Percentiles rank a stretch among this genome's conserved stretches.
phyloP scores from a whole-genome alignment of 2,113 vertebrate genomes.

The Mus pahari region DNA sequence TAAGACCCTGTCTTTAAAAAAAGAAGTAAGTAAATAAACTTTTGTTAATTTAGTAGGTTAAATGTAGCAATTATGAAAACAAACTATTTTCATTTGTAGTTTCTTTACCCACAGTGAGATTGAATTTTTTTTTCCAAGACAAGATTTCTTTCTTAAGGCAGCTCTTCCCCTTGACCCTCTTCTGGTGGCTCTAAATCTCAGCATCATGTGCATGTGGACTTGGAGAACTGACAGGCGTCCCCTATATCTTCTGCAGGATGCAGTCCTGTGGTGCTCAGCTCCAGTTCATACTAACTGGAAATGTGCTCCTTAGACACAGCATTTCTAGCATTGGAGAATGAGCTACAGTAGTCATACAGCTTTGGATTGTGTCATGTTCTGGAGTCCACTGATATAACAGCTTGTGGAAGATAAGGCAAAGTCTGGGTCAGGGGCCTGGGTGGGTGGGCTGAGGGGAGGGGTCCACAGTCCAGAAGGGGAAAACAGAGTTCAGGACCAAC shows the following conservation, averaged over 20 bases:
- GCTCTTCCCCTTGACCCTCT: neutral
- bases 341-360: neutral
- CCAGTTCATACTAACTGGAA: neutral
- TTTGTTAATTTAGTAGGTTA: constrained; percentile 28
- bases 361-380: neutral
- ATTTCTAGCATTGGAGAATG: neutral
- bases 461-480: too few species aligned
- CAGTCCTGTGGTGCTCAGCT: neutral
- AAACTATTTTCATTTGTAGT: constrained; percentile 41
- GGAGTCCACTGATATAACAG: too few species aligned
- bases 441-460: too few species aligned
- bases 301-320: neutral
- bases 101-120: neutral
- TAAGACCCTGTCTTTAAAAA: neutral
- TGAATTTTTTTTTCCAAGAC: neutral
- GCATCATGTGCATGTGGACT: neutral
- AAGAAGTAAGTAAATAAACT: neutral
- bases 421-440: too few species aligned
- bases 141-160: neutral
- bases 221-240: rapidly evolving
- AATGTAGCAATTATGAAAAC: constrained; percentile 38
- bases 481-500: too few species aligned
- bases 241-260: neutral
- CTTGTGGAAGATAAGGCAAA: too few species aligned
- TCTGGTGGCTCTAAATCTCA: neutral